A percentile compares a stretch with the other conserved stretches of the same genome.
These are phyloP conservation scores for Tigriopus japonicus DNA, from an alignment of 1,140 invertebrate species.

Conservation along the genomic window DNA sequence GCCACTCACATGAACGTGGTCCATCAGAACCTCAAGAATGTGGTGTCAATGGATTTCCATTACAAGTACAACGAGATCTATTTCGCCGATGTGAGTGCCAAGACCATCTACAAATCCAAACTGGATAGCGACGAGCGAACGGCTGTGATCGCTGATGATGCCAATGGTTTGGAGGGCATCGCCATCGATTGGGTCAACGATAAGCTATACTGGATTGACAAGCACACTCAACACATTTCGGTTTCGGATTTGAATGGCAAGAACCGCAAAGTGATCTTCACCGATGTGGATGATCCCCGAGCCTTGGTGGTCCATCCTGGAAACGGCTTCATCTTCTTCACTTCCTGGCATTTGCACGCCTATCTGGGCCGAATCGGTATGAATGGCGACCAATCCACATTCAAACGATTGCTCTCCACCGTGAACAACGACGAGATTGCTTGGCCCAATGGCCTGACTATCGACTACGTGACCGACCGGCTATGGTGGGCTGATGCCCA, in stretches of 20 bases:
- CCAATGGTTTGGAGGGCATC: slow-evolving; percentile 85
- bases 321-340: slow-evolving; percentile 82
- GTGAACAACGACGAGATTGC: slow-evolving; percentile 63
- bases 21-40: slow-evolving; percentile 86
- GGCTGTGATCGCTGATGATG: slow-evolving; percentile 73
- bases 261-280: slow-evolving; percentile 63
- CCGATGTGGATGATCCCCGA: slow-evolving; percentile 65
- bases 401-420: slow-evolving; percentile 69
- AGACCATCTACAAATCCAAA: slow-evolving; percentile 53
- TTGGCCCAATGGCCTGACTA: slow-evolving; percentile 92
- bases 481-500: slow-evolving; percentile 97
- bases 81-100: slow-evolving; percentile 83
- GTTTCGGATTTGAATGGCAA: slow-evolving; percentile 79
- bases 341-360: slow-evolving; percentile 73
- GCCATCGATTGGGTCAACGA: slow-evolving; percentile 89
- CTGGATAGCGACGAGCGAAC: slow-evolving; percentile 39
- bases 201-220: slow-evolving; percentile 94
- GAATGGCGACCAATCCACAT: slow-evolving; percentile 66
- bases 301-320: slow-evolving; percentile 87
- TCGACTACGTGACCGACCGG: slow-evolving; percentile 86
- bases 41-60: slow-evolving; percentile 89
- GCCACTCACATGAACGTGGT: slow-evolving; percentile 64
- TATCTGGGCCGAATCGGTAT: slow-evolving; percentile 58
- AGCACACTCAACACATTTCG: slow-evolving; percentile 80
- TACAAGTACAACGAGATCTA: slow-evolving; percentile 61